A percentile compares a stretch with the other conserved stretches of the same genome.
Conservation (phyloP, 2,113 vertebrate genomes). For the Ploceus nigricollis region DNA sequence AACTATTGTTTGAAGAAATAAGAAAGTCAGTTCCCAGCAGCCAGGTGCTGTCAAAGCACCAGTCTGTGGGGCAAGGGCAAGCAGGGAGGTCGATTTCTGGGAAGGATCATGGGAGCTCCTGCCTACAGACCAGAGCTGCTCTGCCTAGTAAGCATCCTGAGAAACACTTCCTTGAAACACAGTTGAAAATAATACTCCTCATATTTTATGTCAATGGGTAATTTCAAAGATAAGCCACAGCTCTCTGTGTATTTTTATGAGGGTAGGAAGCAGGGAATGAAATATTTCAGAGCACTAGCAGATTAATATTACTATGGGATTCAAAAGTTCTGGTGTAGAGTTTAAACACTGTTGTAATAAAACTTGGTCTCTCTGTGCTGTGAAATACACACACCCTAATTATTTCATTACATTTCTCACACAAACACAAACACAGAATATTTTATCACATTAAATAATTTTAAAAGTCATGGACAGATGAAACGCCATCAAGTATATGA, state of each 20-base stretch:
- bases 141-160: neutral
- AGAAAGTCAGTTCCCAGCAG: neutral
- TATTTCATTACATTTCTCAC: neutral
- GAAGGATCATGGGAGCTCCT: neutral
- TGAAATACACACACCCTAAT: neutral
- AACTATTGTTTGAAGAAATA: neutral
- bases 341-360: neutral
- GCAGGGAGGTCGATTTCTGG: neutral
- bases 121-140: neutral
- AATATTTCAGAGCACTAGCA: constrained; percentile 12
- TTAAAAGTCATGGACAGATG: neutral
- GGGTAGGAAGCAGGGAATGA: constrained; percentile 5
- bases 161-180: constrained; percentile 45
- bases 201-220: constrained; percentile 56
- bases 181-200: constrained; percentile 27
- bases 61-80: neutral
- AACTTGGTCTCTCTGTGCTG: neutral
- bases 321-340: neutral
- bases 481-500: neutral
- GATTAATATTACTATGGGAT: neutral
- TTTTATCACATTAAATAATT: neutral
- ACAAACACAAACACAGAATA: neutral
- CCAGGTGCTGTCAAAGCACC: neutral
- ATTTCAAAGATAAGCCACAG: constrained; percentile 50
- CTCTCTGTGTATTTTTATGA: constrained; percentile 40